Base-by-base conservation (phyloP, 2,797 vertebrate genomes). In the Euphonia xanthogaster region DNA sequence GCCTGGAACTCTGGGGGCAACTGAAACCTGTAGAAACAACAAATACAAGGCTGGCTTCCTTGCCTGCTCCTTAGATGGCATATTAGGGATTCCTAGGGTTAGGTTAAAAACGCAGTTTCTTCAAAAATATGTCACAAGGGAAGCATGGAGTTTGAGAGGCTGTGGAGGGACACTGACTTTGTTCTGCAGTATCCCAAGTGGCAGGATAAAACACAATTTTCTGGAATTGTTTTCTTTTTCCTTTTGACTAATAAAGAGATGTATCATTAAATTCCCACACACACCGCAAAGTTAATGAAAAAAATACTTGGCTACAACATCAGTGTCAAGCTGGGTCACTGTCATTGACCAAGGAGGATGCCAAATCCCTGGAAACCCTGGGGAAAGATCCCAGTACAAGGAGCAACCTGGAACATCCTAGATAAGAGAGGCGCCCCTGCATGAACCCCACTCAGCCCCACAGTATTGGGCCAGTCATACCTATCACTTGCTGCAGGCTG, bases 401-500 rank as follows among this genome's bases (percentile, higher is more conserved):
- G 9, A 75, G 8, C 13, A 35, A 30, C 9, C 33, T 22, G 25
- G 30, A 86, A 21, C 20, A 50, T 37, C 9, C 33, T 7, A 19
- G 15, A 14, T 35, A 48, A 37, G 19, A 73, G 15, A 54, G 4
- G 22, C 2, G 75, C 66, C 44, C 22, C 42, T 33, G 24, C 15
- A 45, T 1, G 5, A 90, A 58, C 8, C 10, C 4, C 1, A 3
- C 42, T 62, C 30, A 72, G 25, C 12, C 9, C 33, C 1, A 0
- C 19, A 79, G 33, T 23, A 44, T 14, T 6, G 2, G 30, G 39
- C 24, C 85, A 3, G 3, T 45, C 42, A 63, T 31, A 57, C 20
- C 53, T 39, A 40, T 11, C 19, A 42, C 7, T 16, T 3, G 1
- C 33, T 42, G 58, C 71, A 86, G 42, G 9, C 10, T 48, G 25